Evolutionary conservation across 1,140 invertebrate species (phyloP).

Genomic region (Patella vulgata): DNA sequence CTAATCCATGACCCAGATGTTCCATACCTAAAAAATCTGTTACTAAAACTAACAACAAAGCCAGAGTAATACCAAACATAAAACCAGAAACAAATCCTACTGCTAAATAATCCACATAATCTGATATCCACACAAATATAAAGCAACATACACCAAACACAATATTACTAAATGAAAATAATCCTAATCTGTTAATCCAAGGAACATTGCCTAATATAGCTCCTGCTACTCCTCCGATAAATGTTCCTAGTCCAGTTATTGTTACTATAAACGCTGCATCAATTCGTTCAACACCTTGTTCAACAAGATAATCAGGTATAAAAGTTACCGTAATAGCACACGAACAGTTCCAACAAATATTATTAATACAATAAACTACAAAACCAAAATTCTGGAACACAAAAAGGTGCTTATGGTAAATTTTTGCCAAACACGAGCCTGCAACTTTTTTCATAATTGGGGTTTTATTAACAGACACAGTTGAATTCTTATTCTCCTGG

Average conservation of each 20-base stretch:
- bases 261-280: slow-evolving; percentile 36
- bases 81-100: slow-evolving; percentile 33
- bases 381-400: slow-evolving; percentile 48
- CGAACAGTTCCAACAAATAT: slow-evolving; percentile 52
- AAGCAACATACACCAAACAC: slow-evolving; percentile 29
- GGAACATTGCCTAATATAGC: slow-evolving; percentile 40
- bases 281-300: slow-evolving; percentile 25
- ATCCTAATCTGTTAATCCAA: slow-evolving; percentile 30
- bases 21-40: slow-evolving; percentile 42
- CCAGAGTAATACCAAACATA: slow-evolving; percentile 45
- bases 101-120: slow-evolving; percentile 12
- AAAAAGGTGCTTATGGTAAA: neutral
- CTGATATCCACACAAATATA: slow-evolving; percentile 27
- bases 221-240: slow-evolving; percentile 42
- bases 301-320: slow-evolving; percentile 39
- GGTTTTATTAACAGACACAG: too few species aligned
- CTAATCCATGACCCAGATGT: slow-evolving; percentile 42
- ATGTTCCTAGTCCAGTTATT: slow-evolving; percentile 34
- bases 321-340: slow-evolving; percentile 36
- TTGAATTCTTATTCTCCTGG: too few species aligned
- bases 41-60: slow-evolving; percentile 44
- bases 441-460: too few species aligned
- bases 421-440: too few species aligned
- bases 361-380: slow-evolving; percentile 53
- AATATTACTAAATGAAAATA: slow-evolving; percentile 43